Evolutionary conservation across 2,888 invertebrate genomes (phyloP), one percentile per base, ranked within the genome.

Genomic region (Chrysolina oricalcia): DNA sequence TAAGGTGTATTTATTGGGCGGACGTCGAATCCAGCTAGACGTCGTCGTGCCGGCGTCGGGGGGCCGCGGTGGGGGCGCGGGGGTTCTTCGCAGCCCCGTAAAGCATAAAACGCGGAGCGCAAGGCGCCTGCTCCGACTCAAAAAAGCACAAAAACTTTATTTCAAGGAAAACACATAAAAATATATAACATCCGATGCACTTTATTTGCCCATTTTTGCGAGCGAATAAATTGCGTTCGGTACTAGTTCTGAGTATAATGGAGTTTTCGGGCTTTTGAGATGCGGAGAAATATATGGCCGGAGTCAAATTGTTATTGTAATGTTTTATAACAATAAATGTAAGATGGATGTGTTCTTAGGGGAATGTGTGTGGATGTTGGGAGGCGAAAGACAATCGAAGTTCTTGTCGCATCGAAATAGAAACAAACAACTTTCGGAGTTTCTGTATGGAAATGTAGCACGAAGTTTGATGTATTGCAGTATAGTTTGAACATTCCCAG

Each of bases 181-280:
- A 88, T 87, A 88, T 87, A 87, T 87, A 87, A 87, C 87, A 86
- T 87, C 86, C 85, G 87, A 87, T 87, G 88, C 87, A 86, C 85
- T 87, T 86, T 86, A 86, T 86, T 87, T 86, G 85, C 82, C 81
- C 86, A 84, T 84, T 85, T 85, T 86, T 85, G 83, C 83, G 78
- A 81, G 83, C 81, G 82, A 83, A 85, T 85, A 85, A 85, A 85
- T 85, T 84, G 84, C 82, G 82, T 86, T 86, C 83, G 84, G 83
- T 80, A 83, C 80, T 81, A 85, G 85, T 84, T 86, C 85, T 85
- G 85, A 84, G 84, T 81, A 83, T 83, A 84, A 85, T 82, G 83
- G 84, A 81, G 84, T 83, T 84, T 84, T 72, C 43, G 71, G 73
- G 79, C 73, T 77, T 35, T 35, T 66, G 74, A 72, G 62, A 68